phyloP scores from a whole-genome alignment of 2,797 vertebrate genomes.

The Rhinoraja longicauda region DNA sequence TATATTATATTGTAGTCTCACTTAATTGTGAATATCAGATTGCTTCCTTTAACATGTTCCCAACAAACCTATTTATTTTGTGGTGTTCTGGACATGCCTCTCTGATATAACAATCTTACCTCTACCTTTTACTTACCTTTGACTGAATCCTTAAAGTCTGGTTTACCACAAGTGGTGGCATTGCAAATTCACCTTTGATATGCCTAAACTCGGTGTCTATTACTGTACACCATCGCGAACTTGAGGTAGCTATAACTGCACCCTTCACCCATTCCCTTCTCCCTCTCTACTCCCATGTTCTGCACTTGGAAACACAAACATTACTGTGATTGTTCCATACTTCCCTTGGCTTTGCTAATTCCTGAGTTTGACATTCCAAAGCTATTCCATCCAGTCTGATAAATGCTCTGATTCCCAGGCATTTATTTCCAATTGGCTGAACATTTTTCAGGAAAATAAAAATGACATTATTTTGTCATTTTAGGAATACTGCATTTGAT shows the following conservation, averaged over 20 bases:
- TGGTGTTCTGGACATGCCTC: not conserved
- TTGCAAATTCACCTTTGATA: not conserved
- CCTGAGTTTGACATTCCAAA: not conserved
- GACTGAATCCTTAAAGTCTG: not conserved
- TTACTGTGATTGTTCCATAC: not conserved
- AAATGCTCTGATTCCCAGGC: not conserved
- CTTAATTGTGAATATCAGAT: not conserved
- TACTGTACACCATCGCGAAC: not conserved
- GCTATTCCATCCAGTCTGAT: not conserved
- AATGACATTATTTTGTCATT: not conserved
- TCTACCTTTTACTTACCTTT: not conserved
- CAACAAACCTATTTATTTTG: not conserved
- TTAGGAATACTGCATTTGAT: not conserved
- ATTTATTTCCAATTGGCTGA: not conserved
- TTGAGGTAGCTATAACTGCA: not conserved
- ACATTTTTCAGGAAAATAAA: not conserved
- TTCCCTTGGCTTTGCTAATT: not conserved
- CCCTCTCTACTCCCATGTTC: not conserved
- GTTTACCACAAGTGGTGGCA: not conserved
- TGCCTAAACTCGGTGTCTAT: not conserved
- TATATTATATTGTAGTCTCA: not conserved
- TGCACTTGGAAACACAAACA: not conserved
- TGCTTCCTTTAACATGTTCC: not conserved
- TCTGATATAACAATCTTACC: not conserved
- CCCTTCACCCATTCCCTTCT: too few species aligned